A percentile compares a stretch with the other conserved stretches of the same genome.
Evolutionary conservation across 2,888 invertebrate species (phyloP).

Genomic region (Kuschelorhynchus macadamiae): DNA sequence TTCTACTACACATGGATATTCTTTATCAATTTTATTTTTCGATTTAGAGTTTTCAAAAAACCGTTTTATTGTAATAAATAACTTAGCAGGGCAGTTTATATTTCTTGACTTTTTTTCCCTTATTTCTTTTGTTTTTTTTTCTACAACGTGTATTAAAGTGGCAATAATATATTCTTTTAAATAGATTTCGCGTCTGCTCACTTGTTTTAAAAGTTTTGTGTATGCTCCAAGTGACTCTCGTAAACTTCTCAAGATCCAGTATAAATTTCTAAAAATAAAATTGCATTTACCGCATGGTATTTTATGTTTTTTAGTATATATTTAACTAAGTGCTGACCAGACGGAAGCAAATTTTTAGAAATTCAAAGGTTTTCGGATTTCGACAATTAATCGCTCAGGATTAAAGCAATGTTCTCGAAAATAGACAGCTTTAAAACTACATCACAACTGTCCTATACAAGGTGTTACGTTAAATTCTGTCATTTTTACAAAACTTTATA

Average conservation of each 20-base stretch:
- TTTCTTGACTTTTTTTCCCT: conserved; percentile 5
- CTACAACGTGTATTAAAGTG: conserved; percentile 13
- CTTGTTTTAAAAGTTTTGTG: conserved; percentile 3
- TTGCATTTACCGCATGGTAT: too few species aligned
- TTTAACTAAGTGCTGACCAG: too few species aligned
- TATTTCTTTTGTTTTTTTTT: background rate
- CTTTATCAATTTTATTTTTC: conserved; percentile 10
- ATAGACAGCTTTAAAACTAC: too few species aligned
- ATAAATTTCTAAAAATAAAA: background rate
- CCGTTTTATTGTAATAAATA: conserved; percentile 1
- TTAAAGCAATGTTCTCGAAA: too few species aligned
- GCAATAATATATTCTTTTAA: conserved; percentile 10
- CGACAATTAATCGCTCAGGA: too few species aligned
- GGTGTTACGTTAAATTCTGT: too few species aligned
- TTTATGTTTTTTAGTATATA: too few species aligned
- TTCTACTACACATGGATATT: conserved; percentile 15
- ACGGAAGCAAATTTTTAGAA: too few species aligned
- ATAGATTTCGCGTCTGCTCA: conserved; percentile 1
- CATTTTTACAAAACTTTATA: too few species aligned
- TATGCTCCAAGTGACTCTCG: conserved; percentile 12
- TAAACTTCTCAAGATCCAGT: conserved; percentile 10
- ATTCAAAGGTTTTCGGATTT: too few species aligned
- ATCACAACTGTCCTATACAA: too few species aligned
- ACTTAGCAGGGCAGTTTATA: conserved; percentile 2
- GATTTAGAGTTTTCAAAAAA: conserved; percentile 11